These are phyloP conservation scores for Diploptera punctata DNA, from an alignment of 2,888 invertebrate genomes.

Conservation along the genomic window DNA sequence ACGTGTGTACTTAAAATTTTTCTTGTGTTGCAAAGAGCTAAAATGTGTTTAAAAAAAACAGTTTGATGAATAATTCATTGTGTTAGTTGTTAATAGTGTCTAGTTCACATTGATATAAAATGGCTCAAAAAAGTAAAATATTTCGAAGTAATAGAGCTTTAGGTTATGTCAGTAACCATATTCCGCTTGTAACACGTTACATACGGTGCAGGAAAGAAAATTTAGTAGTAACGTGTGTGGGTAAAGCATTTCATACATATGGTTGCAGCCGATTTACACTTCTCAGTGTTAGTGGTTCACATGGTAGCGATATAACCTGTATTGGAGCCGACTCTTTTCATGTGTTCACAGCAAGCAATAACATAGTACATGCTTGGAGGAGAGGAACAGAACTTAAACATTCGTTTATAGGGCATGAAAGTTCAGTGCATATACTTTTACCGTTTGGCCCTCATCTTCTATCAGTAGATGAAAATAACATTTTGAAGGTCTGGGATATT, in stretches of 20 bases:
- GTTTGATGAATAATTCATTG: too few species aligned
- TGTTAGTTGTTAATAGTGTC: too few species aligned
- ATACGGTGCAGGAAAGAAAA: conserved; percentile 86
- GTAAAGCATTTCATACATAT: conserved; percentile 92
- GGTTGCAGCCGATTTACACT: conserved; percentile 82
- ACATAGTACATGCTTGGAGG: conserved; percentile 85
- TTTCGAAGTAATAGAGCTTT: conserved; percentile 60
- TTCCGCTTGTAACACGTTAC: conserved; percentile 85
- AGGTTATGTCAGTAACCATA: conserved; percentile 92
- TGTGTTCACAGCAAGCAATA: conserved; percentile 80
- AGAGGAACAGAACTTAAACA: conserved; percentile 85
- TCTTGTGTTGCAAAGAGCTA: too few species aligned
- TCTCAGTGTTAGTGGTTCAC: conserved; percentile 82
- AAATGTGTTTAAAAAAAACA: too few species aligned
- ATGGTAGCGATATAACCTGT: conserved; percentile 80
- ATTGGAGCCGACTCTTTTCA: conserved; percentile 77
- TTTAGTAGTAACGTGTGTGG: conserved; percentile 87
- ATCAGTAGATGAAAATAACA: conserved; percentile 80
- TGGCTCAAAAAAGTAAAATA: conserved; percentile 24
- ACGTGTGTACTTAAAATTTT: too few species aligned
- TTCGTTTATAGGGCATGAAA: conserved; percentile 76
- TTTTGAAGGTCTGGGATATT: conserved; percentile 85
- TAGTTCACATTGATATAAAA: too few species aligned
- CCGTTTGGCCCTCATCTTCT: conserved; percentile 89
- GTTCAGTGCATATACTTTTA: conserved; percentile 74